Evolutionary conservation across 1,140 invertebrate species (phyloP).

Genomic region (Spodoptera frugiperda): DNA sequence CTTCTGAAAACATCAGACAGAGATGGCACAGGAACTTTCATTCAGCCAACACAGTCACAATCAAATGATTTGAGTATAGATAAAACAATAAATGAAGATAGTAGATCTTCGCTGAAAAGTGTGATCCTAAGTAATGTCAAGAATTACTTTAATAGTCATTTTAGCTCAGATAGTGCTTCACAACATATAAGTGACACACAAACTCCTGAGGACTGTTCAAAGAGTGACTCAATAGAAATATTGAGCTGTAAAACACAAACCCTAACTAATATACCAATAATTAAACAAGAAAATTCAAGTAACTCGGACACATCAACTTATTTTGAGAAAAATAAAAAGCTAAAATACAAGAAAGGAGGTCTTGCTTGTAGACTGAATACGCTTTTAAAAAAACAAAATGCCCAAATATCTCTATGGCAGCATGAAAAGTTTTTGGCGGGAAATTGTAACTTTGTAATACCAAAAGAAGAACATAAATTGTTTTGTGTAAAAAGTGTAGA

Average conservation of each 20-base stretch:
- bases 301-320: conserved; percentile 45
- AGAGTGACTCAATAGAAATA: conserved; percentile 71
- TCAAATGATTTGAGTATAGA: neutral
- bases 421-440: conserved; percentile 75
- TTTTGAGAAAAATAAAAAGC: conserved; percentile 66
- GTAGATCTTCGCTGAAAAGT: conserved; percentile 28
- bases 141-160: conserved; percentile 71
- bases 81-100: neutral
- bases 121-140: conserved; percentile 65
- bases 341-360: conserved; percentile 76
- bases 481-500: conserved; percentile 66
- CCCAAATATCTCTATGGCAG: conserved; percentile 72
- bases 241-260: conserved; percentile 55
- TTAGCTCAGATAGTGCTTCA: conserved; percentile 65
- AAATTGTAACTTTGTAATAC: conserved; percentile 76
- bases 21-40: conserved; percentile 41
- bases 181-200: conserved; percentile 69
- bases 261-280: conserved; percentile 38
- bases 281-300: conserved; percentile 47
- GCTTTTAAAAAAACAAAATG: conserved; percentile 76
- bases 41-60: conserved; percentile 24
- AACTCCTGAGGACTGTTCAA: conserved; percentile 61
- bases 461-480: conserved; percentile 64
- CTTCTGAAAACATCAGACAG: neutral
- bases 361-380: conserved; percentile 64